Evolutionary conservation across 1,140 invertebrate species (phyloP).

Genomic region (Brachionus plicatilis): DNA sequence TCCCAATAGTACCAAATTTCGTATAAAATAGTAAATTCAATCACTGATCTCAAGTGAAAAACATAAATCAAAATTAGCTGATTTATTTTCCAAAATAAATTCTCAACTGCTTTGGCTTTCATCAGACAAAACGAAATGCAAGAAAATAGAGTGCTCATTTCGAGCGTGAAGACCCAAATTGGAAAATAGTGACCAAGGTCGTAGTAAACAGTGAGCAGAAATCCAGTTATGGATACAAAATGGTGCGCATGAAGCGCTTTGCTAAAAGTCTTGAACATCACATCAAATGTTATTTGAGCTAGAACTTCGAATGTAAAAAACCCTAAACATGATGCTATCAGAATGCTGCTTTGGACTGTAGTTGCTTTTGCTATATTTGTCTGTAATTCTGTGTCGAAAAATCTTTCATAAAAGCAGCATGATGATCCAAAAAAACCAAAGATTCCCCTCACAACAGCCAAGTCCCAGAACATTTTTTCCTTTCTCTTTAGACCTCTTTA

Average conservation of each 20-base stretch:
- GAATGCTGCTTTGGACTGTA: constrained; percentile 45
- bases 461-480: constrained; percentile 49
- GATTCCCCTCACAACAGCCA: constrained; percentile 46
- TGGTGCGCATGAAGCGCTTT: constrained; percentile 49
- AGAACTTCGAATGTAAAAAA: constrained; percentile 51
- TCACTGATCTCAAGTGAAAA: constrained; percentile 49
- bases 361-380: constrained; percentile 46
- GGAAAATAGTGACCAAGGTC: constrained; percentile 47
- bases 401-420: constrained; percentile 46
- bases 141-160: constrained; percentile 51
- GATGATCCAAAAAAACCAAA: constrained; percentile 47
- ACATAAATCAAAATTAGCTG: constrained; percentile 49
- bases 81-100: constrained; percentile 49
- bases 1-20: constrained; percentile 47
- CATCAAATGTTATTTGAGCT: constrained; percentile 47
- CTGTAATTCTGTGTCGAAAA: constrained; percentile 44
- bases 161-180: constrained; percentile 47
- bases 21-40: constrained; percentile 48
- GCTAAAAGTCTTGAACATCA: constrained; percentile 45
- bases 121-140: constrained; percentile 49
- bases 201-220: constrained; percentile 43
- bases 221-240: constrained; percentile 47
- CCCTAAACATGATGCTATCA: constrained; percentile 46
- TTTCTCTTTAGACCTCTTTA: constrained; percentile 44
- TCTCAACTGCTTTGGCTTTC: constrained; percentile 46